Conservation (phyloP, 1,140 invertebrate genomes). For the Diachasma alloeum region DNA sequence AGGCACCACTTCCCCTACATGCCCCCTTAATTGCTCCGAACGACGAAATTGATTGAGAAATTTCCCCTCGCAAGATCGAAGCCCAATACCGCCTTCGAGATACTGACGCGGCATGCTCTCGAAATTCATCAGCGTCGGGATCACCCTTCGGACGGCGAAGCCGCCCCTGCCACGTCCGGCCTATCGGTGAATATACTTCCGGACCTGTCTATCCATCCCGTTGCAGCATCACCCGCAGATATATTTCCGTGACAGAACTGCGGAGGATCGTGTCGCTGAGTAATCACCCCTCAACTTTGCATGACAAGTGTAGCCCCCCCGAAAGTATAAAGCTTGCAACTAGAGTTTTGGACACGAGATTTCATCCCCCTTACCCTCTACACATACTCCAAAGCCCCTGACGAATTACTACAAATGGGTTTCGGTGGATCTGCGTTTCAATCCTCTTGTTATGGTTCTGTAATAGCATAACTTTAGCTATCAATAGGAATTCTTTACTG, state of each 20-base stretch:
- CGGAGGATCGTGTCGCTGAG: constrained; percentile 2
- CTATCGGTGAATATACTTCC: neutral
- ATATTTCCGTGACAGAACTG: neutral
- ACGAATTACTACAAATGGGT: constrained; percentile 1
- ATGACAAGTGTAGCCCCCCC: constrained; percentile 9
- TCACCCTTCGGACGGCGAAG: neutral
- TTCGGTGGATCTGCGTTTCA: neutral
- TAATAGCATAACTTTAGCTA: too few relatives aligned
- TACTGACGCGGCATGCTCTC: too few relatives aligned
- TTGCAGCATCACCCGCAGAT: neutral
- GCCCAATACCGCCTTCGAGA: too few relatives aligned
- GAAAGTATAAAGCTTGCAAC: neutral
- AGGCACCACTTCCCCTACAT: too few relatives aligned
- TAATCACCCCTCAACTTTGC: constrained; percentile 23
- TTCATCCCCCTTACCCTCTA: neutral
- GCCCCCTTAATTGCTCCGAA: too few relatives aligned
- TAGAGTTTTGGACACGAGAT: constrained; percentile 12
- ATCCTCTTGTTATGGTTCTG: neutral
- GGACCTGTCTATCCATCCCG: neutral
- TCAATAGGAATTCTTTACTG: too few relatives aligned
- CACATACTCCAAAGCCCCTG: neutral
- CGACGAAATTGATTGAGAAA: too few relatives aligned
- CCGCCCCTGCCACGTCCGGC: neutral
- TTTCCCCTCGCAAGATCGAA: too few relatives aligned
- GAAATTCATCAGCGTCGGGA: neutral